Evolutionary conservation across 2,888 invertebrate species (phyloP), one percentile per base, ranked within the genome.

Genomic region (Petrophora chlorosata): DNA sequence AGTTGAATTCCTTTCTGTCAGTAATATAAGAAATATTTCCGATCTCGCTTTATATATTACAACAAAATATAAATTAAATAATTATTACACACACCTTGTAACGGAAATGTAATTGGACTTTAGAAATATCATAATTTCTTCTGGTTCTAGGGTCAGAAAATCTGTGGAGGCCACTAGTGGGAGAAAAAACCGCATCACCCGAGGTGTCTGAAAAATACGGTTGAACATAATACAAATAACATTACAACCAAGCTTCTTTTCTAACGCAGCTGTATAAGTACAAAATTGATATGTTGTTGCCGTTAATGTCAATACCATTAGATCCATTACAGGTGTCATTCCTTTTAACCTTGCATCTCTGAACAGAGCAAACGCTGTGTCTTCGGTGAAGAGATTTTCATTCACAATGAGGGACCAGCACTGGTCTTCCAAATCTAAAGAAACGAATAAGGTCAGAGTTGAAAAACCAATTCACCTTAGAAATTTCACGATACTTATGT

Each of bases 331-430:
- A 10, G 93, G 92, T 0, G 89, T 88, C 62, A 94, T 90, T 70
- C 77, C 75, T 47, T 90, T 90, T 16, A 71, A 71, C 22, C 91
- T 89, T 1, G 94, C 93, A 70, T 94, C 92, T 53, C 92, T 75
- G 56, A 92, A 94, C 8, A 96, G 75, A 23, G 93, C 72, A 66
- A 94, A 95, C 0, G 96, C 95, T 0, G 94, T 93, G 58, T 95
- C 95, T 82, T 96, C 96, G 14, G 86, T 89, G 67, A 96, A 95
- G 0, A 95, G 88, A 29, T 92, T 91, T 38, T 91, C 92, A 65
- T 94, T 93, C 41, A 93, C 92, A 55, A 96, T 92, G 62, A 95
- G 95, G 0, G 94, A 92, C 94, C 95, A 94, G 76, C 95, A 94
- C 66, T 96, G 96, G 52, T 94, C 93, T 61, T 94, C 93, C 47